phyloP scores from a whole-genome alignment of 2,797 vertebrate species.

The Toxotes lorentzi region DNA sequence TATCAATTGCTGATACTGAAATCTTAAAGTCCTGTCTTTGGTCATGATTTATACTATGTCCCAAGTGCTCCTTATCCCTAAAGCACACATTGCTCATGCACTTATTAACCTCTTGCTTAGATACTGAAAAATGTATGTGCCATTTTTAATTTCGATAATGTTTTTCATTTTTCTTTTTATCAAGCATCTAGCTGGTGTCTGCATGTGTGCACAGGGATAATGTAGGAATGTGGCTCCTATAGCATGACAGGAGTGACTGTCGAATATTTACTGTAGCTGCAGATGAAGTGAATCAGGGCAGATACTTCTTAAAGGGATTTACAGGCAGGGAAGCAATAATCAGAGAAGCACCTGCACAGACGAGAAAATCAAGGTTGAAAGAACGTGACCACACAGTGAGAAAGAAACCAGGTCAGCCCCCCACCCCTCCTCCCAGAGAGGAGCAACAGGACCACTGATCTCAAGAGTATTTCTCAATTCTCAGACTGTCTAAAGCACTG shows the following conservation, averaged over 20 bases:
- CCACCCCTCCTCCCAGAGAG: neutral
- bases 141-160: neutral
- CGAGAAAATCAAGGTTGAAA: neutral
- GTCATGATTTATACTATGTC: neutral
- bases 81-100: neutral
- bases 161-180: neutral
- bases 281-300: neutral
- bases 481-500: neutral
- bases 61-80: neutral
- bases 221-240: slow-evolving; percentile 2
- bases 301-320: slow-evolving; percentile 7
- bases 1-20: too few relatives aligned
- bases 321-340: slow-evolving; percentile 16
- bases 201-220: slow-evolving; percentile 18
- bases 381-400: neutral
- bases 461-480: neutral
- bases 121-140: neutral
- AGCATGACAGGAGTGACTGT: slow-evolving; percentile 1
- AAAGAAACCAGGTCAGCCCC: neutral
- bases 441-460: neutral
- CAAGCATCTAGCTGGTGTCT: slow-evolving; percentile 9
- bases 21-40: neutral
- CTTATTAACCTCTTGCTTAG: neutral
- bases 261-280: neutral
- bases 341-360: neutral